These are phyloP conservation scores for Alviniconcha strummeri DNA, from an alignment of 2,888 invertebrate genomes.

Conservation along the genomic window DNA sequence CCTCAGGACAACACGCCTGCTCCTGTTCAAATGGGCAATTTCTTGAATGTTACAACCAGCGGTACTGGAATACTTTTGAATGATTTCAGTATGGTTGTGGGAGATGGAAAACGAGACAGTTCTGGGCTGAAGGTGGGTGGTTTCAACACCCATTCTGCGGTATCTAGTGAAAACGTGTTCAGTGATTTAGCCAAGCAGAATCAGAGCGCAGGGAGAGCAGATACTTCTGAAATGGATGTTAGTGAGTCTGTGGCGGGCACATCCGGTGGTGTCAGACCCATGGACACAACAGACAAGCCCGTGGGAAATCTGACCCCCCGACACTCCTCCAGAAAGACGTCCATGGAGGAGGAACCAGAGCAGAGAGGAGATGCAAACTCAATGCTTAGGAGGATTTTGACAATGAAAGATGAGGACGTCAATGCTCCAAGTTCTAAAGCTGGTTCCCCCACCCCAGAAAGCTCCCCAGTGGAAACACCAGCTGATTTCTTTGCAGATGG, in stretches of 20 bases:
- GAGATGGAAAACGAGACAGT: constrained; percentile 15
- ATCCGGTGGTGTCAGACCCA: neutral
- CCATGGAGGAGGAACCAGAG: constrained; percentile 27
- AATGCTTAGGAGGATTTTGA: constrained; percentile 41
- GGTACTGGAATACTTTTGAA: constrained; percentile 29
- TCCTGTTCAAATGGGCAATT: constrained; percentile 5
- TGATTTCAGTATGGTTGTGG: constrained; percentile 29
- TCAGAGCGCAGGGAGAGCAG: neutral
- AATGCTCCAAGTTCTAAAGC: constrained; percentile 31
- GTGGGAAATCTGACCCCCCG: neutral
- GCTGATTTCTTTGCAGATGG: constrained; percentile 43
- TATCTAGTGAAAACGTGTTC: neutral
- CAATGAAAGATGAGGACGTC: constrained; percentile 39
- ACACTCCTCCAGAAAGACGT: constrained; percentile 22
- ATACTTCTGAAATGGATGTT: constrained; percentile 17
- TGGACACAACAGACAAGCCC: constrained; percentile 22
- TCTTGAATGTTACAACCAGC: constrained; percentile 28
- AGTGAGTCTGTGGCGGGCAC: neutral
- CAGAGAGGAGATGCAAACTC: constrained; percentile 31
- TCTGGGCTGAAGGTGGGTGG: constrained; percentile 13
- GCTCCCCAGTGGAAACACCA: constrained; percentile 38
- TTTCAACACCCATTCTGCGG: neutral
- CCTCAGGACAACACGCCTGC: neutral
- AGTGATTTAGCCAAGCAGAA: neutral
- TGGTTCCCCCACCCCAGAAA: constrained; percentile 40